A percentile compares a stretch with the other conserved stretches of the same genome.
Conservation (phyloP, 2,113 vertebrate species). For the Erythrocebus patas region DNA sequence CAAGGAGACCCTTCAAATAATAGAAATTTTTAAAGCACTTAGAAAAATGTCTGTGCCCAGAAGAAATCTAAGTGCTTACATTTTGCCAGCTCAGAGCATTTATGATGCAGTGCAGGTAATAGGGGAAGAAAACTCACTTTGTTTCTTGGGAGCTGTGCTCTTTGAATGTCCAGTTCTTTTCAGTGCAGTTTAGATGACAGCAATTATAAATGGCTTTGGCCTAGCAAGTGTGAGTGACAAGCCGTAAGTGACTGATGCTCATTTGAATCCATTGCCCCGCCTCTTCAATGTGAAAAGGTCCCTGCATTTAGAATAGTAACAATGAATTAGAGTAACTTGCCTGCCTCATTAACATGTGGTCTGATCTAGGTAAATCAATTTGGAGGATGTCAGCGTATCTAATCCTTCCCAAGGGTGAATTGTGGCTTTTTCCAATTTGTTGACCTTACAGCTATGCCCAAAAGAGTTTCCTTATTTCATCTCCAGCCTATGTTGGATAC, state of each 20-base stretch:
- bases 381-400: slow-evolving; percentile 61
- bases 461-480: slow-evolving; percentile 33
- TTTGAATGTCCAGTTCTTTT: not conserved
- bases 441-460: slow-evolving; percentile 44
- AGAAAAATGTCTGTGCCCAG: slow-evolving; percentile 34
- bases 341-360: slow-evolving; percentile 70
- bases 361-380: slow-evolving; percentile 73
- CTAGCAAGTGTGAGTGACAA: not conserved
- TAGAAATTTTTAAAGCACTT: slow-evolving; percentile 45
- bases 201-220: not conserved
- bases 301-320: slow-evolving; percentile 55
- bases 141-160: not conserved
- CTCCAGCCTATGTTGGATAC: not conserved
- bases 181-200: not conserved
- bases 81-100: not conserved
- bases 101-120: not conserved
- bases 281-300: slow-evolving; percentile 11
- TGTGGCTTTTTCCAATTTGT: slow-evolving; percentile 74
- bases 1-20: slow-evolving; percentile 61
- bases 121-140: slow-evolving; percentile 1
- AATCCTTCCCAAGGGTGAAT: slow-evolving; percentile 71
- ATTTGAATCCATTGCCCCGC: not conserved
- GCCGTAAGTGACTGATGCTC: not conserved
- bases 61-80: slow-evolving; percentile 3
- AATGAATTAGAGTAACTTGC: slow-evolving; percentile 60